Conservation (phyloP, 1,140 invertebrate genomes). For the Atta texana region DNA sequence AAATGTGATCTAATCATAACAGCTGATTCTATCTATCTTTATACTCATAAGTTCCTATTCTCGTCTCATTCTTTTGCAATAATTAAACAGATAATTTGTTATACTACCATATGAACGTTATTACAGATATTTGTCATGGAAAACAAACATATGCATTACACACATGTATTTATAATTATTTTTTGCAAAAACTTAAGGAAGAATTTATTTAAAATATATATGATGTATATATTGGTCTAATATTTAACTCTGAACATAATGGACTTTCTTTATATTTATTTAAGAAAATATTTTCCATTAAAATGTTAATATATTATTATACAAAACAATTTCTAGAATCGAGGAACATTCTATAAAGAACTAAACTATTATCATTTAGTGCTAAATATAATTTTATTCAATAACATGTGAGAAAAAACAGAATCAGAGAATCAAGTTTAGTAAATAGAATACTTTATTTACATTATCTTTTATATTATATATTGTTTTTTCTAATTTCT, state of each 20-base stretch:
- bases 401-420: not conserved
- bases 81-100: constrained; percentile 3
- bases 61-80: constrained; percentile 17
- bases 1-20: constrained; percentile 40
- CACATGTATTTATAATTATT: constrained; percentile 8
- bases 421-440: constrained; percentile 5
- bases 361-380: not conserved
- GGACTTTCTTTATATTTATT: no score
- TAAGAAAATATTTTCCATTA: not conserved
- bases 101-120: constrained; percentile 36
- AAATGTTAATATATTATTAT: not conserved
- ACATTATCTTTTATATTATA: not conserved
- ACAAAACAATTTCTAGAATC: constrained; percentile 4
- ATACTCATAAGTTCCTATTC: not conserved
- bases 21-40: not conserved
- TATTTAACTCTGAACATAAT: no score
- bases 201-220: not conserved
- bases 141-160: constrained; percentile 31
- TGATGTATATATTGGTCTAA: no score
- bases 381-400: not conserved
- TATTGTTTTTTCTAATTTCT: not conserved
- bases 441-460: not conserved
- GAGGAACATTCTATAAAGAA: not conserved
- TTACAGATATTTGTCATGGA: constrained; percentile 6
- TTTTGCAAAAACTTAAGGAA: not conserved